Conservation (phyloP, 1,140 invertebrate species). For the Portunus trituberculatus region DNA sequence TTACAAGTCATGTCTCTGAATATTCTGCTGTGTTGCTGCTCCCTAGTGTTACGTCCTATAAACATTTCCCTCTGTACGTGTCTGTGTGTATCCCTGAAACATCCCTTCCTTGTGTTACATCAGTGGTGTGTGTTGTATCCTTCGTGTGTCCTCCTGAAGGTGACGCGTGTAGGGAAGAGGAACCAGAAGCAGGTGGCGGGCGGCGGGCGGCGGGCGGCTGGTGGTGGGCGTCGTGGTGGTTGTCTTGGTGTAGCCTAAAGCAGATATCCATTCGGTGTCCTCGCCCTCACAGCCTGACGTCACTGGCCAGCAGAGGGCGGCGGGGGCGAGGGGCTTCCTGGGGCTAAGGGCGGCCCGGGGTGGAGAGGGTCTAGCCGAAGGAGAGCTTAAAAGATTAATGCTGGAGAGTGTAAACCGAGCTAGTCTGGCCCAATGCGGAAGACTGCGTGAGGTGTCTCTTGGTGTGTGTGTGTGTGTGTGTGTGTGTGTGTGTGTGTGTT, state of each 20-base stretch:
- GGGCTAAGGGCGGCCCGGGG: neutral
- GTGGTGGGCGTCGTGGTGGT: neutral
- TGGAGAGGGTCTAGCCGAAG: neutral
- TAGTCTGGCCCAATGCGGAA: constrained; percentile 5
- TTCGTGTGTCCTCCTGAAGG: too few relatives aligned
- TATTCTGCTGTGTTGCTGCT: too few relatives aligned
- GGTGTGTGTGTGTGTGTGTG: constrained; percentile 41
- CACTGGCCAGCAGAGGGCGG: neutral
- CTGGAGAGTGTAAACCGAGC: neutral
- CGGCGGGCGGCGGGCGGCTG: neutral
- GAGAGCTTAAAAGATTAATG: constrained; percentile 8
- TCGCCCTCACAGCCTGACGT: neutral
- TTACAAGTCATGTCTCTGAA: too few relatives aligned
- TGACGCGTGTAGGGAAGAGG: too few relatives aligned
- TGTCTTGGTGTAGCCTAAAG: neutral
- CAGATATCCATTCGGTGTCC: neutral
- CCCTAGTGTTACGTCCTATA: too few relatives aligned
- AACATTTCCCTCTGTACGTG: too few relatives aligned
- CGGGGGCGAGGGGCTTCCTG: neutral
- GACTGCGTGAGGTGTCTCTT: neutral
- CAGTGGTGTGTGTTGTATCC: too few relatives aligned
- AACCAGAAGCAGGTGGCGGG: neutral
- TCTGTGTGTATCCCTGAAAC: too few relatives aligned
- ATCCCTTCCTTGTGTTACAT: too few relatives aligned
- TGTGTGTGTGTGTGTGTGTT: constrained; percentile 42